Evolutionary conservation across 1,140 invertebrate genomes (phyloP).

Genomic region (Drosophila yakuba): DNA sequence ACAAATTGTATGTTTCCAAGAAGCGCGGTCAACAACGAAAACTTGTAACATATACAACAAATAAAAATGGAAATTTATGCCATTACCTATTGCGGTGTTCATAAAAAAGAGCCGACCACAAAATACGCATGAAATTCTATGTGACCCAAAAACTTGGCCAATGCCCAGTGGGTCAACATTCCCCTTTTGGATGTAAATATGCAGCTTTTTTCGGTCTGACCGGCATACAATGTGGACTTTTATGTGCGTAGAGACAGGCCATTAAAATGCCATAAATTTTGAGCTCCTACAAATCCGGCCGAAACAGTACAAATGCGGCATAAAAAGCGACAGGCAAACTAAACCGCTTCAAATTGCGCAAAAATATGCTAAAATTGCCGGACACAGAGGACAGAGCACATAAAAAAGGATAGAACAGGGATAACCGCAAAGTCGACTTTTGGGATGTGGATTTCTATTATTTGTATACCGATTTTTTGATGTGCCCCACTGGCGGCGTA

Average conservation of each 20-base stretch:
- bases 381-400: slow-evolving; percentile 28
- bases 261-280: slow-evolving; percentile 79
- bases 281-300: slow-evolving; percentile 65
- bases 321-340: slow-evolving; percentile 52
- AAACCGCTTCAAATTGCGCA: slow-evolving; percentile 76
- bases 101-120: slow-evolving; percentile 36
- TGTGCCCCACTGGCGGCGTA: slow-evolving; percentile 31
- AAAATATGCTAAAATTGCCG: slow-evolving; percentile 72
- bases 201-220: slow-evolving; percentile 15
- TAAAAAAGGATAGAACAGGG: slow-evolving; percentile 31
- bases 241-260: slow-evolving; percentile 59
- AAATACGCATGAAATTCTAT: slow-evolving; percentile 38
- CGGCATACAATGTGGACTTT: slow-evolving; percentile 61
- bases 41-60: slow-evolving; percentile 16
- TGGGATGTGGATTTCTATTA: slow-evolving; percentile 41
- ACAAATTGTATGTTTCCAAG: slow-evolving; percentile 21
- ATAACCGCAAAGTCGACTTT: slow-evolving; percentile 30
- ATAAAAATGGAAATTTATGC: slow-evolving; percentile 49
- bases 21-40: slow-evolving; percentile 9
- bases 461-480: slow-evolving; percentile 57
- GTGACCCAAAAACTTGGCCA: slow-evolving; percentile 47
- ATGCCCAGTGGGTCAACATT: slow-evolving; percentile 26
- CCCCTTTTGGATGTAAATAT: slow-evolving; percentile 43
- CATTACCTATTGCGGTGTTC: slow-evolving; percentile 45
- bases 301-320: slow-evolving; percentile 13